Conservation (phyloP, 2,113 vertebrate species). For the Albula goreensis region DNA sequence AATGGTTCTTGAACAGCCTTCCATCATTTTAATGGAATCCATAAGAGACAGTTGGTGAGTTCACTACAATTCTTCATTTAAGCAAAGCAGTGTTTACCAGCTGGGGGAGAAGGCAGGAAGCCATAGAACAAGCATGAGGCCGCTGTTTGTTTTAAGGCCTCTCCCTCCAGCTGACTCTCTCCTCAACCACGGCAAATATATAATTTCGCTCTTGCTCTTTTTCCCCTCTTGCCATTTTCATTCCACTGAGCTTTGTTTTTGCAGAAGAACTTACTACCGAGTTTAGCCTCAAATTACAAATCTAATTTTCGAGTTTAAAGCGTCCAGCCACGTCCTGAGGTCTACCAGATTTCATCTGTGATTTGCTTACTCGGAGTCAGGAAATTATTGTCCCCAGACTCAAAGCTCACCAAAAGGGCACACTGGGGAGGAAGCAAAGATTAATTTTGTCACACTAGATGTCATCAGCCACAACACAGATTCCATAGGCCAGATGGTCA, state of each 20-base stretch:
- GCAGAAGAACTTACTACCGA: not conserved
- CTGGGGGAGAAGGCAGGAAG: not conserved
- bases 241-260: not conserved
- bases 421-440: not conserved
- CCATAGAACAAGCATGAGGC: not conserved
- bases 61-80: not conserved
- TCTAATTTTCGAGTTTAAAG: not conserved
- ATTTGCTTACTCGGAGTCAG: not conserved
- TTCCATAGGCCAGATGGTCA: not conserved
- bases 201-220: not conserved
- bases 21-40: not conserved
- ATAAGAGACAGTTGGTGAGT: not conserved
- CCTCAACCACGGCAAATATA: not conserved
- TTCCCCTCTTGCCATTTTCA: not conserved
- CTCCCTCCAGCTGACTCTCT: not conserved
- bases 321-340: not conserved
- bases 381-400: not conserved
- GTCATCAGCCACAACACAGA: not conserved
- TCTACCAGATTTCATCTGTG: not conserved
- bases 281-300: not conserved
- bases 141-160: not conserved
- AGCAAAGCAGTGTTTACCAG: not conserved
- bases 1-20: not conserved
- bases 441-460: not conserved
- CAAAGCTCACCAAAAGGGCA: not conserved